phyloP scores from a whole-genome alignment of 2,797 vertebrate species.

The Furcifer pardalis region DNA sequence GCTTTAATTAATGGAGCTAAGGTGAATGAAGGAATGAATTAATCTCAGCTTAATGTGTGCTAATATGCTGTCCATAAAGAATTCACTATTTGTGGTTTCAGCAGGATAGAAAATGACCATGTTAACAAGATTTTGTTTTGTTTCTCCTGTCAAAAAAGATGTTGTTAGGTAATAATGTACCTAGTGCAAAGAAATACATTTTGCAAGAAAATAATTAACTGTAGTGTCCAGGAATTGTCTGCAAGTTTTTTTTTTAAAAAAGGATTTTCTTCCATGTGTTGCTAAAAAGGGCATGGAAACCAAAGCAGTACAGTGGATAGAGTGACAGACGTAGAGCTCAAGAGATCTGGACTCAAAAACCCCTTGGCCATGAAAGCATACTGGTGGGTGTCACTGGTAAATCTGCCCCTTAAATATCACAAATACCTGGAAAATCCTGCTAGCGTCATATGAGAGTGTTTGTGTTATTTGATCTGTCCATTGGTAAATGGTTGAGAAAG shows the following conservation, averaged over 20 bases:
- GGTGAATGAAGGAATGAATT: not conserved
- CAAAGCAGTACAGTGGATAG: too few species aligned
- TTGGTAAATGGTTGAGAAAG: too few species aligned
- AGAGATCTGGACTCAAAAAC: too few species aligned
- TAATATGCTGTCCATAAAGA: not conserved
- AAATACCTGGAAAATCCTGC: too few species aligned
- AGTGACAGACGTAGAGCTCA: too few species aligned
- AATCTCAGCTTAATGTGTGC: not conserved
- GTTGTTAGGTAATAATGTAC: not conserved
- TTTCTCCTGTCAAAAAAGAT: not conserved
- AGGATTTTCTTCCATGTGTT: not conserved
- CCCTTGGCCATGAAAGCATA: too few species aligned
- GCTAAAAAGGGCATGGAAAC: not conserved
- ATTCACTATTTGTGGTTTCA: not conserved
- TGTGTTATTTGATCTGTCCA: too few species aligned
- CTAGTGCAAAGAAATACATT: accelerated
- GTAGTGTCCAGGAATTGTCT: accelerated
- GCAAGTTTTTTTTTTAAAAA: not conserved
- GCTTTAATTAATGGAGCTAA: not conserved
- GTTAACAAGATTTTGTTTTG: not conserved
- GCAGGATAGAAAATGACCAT: not conserved
- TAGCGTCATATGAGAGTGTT: too few species aligned
- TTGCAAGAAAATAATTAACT: not conserved
- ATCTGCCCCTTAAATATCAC: too few species aligned
- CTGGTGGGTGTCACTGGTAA: too few species aligned